Evolutionary conservation across 1,140 invertebrate species (phyloP), one percentile per base, ranked within the genome.

Genomic region (Macrocentrus cingulum): DNA sequence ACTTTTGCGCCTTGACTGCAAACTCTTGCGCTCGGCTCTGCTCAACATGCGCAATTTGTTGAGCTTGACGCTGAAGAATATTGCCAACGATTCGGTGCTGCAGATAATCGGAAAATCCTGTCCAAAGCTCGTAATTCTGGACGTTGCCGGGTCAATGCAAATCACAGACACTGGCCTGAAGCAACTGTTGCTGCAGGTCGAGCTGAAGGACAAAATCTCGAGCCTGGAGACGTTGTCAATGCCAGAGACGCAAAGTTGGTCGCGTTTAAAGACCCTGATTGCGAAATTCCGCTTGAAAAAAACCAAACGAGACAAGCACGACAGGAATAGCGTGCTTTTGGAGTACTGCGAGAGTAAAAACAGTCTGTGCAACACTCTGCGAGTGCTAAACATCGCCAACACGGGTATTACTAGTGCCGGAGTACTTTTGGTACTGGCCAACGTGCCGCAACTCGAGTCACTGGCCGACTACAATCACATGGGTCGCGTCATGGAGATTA

Each of bases 391-490:
- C 42, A 69, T 82, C 6, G 76, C 79, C 0, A 81, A 81, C 49
- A 81, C 80, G 0, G 67, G 67, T 0, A 76, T 82, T 0, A 81
- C 74, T 1, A 76, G 71, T 34, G 69, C 72, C 0, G 81, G 81
- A 0, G 73, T 82, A 2, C 52, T 81, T 2, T 49, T 80, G 1
- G 76, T 77, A 1, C 49, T 82, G 3, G 68, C 77, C 42, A 73
- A 80, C 41, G 71, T 78, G 11, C 73, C 79, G 0, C 64, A 64
- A 13, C 50, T 82, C 7, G 75, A 81, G 61, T 81, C 79, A 0
- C 46, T 82, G 22, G 80, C 77, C 0, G 80, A 82, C 18, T 82
- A 82, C 55, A 75, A 63, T 44, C 75, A 82, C 55, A 76, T 81
- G 57, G 78, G 75, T 1, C 60, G 73, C 13, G 79, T 80, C 0